Conservation (phyloP, 2,113 vertebrate species). For the Oncorhynchus kisutch region DNA sequence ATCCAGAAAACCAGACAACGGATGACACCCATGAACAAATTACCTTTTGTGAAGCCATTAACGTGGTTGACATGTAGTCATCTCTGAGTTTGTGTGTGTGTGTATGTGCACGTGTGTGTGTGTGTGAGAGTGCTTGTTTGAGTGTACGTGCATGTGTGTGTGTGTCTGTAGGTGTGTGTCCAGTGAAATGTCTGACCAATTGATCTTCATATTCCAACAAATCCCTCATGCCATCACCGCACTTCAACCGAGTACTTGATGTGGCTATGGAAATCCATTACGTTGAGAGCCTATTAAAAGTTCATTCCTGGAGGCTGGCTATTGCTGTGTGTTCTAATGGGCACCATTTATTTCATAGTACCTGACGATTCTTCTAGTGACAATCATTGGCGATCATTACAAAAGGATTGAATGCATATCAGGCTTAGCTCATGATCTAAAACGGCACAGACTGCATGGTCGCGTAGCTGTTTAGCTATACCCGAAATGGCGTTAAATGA, state of each 20-base stretch:
- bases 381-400: background rate
- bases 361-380: background rate
- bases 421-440: background rate
- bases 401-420: background rate
- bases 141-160: background rate
- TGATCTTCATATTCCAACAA: background rate
- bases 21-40: constrained; percentile 1
- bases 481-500: background rate
- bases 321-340: background rate
- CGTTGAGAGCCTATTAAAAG: background rate
- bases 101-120: background rate
- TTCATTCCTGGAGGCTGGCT: background rate
- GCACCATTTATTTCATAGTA: background rate
- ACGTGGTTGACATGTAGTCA: background rate
- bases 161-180: constrained; percentile 12
- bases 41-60: background rate
- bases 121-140: constrained; percentile 1
- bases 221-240: background rate
- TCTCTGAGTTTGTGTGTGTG: constrained; percentile 33
- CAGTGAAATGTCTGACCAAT: constrained; percentile 1
- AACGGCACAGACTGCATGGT: background rate
- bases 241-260: background rate
- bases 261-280: background rate
- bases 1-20: background rate
- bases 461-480: background rate